phyloP scores from a whole-genome alignment of 2,888 invertebrate genomes.

The Pediacus dermestoides region DNA sequence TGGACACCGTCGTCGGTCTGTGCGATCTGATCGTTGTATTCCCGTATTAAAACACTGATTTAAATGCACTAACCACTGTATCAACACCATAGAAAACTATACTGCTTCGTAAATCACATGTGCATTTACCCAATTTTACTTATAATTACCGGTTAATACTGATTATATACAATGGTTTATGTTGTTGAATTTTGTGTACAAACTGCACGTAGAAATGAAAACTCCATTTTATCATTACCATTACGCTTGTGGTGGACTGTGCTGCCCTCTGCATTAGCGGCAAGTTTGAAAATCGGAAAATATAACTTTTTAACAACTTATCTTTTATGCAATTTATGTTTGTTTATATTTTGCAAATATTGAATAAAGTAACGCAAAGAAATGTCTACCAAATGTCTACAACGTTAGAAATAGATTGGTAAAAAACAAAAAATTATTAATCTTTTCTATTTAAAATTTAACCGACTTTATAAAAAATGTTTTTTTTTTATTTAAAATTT shows the following conservation, averaged over 20 bases:
- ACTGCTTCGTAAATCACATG: slow-evolving; percentile 32
- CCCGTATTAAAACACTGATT: slow-evolving; percentile 20
- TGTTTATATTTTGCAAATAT: too few relatives aligned
- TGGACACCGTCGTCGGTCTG: slow-evolving; percentile 48
- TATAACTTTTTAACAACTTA: too few relatives aligned
- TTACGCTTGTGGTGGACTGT: slow-evolving; percentile 48
- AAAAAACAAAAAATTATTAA: too few relatives aligned
- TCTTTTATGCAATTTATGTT: too few relatives aligned
- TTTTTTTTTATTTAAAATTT: too few relatives aligned
- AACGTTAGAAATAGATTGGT: too few relatives aligned
- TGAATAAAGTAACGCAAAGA: too few relatives aligned
- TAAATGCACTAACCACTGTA: slow-evolving; percentile 30
- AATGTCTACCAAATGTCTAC: too few relatives aligned
- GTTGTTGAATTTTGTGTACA: slow-evolving; percentile 48
- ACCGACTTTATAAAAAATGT: too few relatives aligned
- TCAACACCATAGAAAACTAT: slow-evolving; percentile 28
- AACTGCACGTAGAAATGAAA: slow-evolving; percentile 49
- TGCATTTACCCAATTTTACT: slow-evolving; percentile 31
- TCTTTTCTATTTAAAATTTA: too few relatives aligned
- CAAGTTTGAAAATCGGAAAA: too few relatives aligned
- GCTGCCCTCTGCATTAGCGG: slow-evolving; percentile 17
- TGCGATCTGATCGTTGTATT: slow-evolving; percentile 17
- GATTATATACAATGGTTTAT: slow-evolving; percentile 39
- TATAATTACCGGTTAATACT: slow-evolving; percentile 32
- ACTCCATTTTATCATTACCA: slow-evolving; percentile 53